These are phyloP conservation scores for Odontomyia ornata DNA, from an alignment of 2,888 invertebrate species.

Conservation along the genomic window DNA sequence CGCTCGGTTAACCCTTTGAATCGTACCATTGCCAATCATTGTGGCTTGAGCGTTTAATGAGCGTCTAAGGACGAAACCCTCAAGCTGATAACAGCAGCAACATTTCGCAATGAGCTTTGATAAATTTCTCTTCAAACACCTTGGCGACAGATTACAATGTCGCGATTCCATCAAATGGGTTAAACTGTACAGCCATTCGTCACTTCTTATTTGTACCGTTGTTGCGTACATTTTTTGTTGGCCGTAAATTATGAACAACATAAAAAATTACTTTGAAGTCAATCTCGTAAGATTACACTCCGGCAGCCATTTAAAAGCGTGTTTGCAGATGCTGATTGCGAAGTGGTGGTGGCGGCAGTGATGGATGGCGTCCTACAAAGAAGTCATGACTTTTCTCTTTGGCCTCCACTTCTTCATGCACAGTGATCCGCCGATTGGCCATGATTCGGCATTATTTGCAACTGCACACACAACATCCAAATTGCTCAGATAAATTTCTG, in stretches of 20 bases:
- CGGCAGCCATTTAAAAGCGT: slow-evolving; percentile 13
- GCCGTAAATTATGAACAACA: slow-evolving; percentile 20
- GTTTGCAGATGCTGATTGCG: not conserved
- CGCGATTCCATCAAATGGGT: not conserved
- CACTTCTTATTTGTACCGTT: slow-evolving; percentile 5
- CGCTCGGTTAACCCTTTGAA: too few species aligned
- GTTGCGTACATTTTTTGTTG: not conserved
- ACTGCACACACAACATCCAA: not conserved
- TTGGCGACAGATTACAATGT: too few species aligned
- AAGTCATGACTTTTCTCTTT: not conserved
- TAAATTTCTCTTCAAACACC: too few species aligned
- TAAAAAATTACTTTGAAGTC: slow-evolving; percentile 22
- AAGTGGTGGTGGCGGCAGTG: slow-evolving; percentile 1
- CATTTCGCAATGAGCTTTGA: too few species aligned
- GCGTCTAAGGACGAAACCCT: too few species aligned
- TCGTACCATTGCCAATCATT: too few species aligned
- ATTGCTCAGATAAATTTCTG: slow-evolving; percentile 22
- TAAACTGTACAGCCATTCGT: not conserved
- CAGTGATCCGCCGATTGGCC: slow-evolving; percentile 10
- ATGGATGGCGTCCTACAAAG: slow-evolving; percentile 32
- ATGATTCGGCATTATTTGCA: slow-evolving; percentile 31
- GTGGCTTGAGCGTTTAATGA: too few species aligned
- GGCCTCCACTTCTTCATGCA: not conserved
- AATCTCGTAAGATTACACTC: slow-evolving; percentile 9
- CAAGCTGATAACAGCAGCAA: too few species aligned